Evolutionary conservation across 1,140 invertebrate species (phyloP), one percentile per base, ranked within the genome.

Genomic region (Philopotamus ludificatus): DNA sequence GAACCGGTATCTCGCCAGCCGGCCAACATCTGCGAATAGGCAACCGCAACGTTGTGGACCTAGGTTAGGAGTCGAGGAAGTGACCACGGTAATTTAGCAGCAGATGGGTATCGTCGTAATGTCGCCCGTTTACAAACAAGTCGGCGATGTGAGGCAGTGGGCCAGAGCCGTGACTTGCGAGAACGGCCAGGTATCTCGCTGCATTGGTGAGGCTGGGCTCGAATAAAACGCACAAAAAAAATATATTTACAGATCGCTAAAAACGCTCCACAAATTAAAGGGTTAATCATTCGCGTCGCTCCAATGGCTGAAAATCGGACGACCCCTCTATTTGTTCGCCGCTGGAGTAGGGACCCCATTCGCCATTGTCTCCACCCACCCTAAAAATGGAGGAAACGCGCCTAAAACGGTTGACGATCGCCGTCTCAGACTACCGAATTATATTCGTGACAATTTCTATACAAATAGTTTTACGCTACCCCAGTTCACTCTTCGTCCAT

Each of bases 91-190:
- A 60, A 60, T 60, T 22, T 47, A 12, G 44, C 7, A 34, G 41
- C 57, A 23, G 44, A 20, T 47, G 47, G 57, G 39, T 23, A 57
- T 58, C 55, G n/a, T 12, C 4, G 18, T 44, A 26, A 26, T 60
- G 44, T 60, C 23, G 57, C 22, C 42, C 41, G 57, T 60, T 44
- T 60, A 21, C 47, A 47, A 60, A 60, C 57, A 60, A 18, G 15
- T 47, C 9, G 39, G 12, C 10, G 25, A 25, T 60, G 42, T 60
- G 22, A 47, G 57, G 44, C 57, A 60, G 57, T 60, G 42, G 57
- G 57, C 1, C 57, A 54, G 12, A 18, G 23, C 9, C 55, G 55
- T 58, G 55, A 58, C 55, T 45, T 20, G 41, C 20, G 10, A 58
- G 15, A 44, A 58, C n/a, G 39, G 18, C 26, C 55, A 58, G 55